Conservation (phyloP, 2,113 vertebrate species). For the Trachemys scripta region DNA sequence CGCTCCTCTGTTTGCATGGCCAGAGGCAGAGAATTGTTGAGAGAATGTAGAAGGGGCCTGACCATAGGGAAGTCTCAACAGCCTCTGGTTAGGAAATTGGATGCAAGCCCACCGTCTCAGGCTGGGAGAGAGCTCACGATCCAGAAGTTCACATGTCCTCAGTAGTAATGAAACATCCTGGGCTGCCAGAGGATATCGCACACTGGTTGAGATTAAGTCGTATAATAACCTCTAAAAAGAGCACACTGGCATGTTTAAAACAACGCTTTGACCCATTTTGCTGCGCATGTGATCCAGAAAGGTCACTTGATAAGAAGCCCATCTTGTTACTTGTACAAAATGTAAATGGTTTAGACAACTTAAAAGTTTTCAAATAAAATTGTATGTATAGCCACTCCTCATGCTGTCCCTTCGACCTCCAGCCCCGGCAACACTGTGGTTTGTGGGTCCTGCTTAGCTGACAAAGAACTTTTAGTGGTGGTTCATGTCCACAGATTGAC, state of each 20-base stretch:
- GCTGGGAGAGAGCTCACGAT: neutral
- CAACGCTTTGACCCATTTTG: conserved; percentile 68
- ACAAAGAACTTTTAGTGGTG: neutral
- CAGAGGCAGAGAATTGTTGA: neutral
- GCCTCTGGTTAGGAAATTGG: neutral
- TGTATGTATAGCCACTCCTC: conserved; percentile 24
- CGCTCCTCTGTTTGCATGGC: neutral
- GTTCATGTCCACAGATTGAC: neutral
- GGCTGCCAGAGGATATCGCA: neutral
- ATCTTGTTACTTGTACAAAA: conserved; percentile 46
- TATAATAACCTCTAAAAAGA: conserved; percentile 55
- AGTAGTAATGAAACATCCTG: neutral
- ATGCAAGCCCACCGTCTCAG: neutral
- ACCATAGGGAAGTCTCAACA: neutral
- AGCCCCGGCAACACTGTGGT: conserved; percentile 40
- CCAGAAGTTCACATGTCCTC: neutral
- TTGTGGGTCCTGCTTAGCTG: conserved; percentile 35
- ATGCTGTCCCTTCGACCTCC: conserved; percentile 48
- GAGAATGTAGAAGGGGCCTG: neutral
- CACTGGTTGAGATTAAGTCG: conserved; percentile 38
- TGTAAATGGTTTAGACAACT: conserved; percentile 48
- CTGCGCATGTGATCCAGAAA: neutral
- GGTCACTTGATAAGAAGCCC: conserved; percentile 61
- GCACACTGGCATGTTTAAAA: conserved; percentile 60
- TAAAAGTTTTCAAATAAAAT: conserved; percentile 45